A percentile compares a stretch with the other conserved stretches of the same genome.
phyloP scores from a whole-genome alignment of 2,113 vertebrate genomes.

The Paedocypris sp. region DNA sequence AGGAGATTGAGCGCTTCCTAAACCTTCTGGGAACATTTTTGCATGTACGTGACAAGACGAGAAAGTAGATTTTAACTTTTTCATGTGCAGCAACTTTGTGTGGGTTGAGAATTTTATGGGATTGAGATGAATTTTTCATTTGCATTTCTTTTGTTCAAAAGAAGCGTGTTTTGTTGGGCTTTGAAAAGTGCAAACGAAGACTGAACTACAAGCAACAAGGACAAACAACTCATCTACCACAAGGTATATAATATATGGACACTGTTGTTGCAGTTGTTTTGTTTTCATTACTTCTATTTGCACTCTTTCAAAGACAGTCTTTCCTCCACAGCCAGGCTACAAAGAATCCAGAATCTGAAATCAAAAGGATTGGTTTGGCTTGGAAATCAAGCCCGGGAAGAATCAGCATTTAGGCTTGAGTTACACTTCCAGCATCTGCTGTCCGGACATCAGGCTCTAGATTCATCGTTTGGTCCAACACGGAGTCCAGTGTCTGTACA shows the following conservation, averaged over 20 bases:
- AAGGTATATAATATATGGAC: no score
- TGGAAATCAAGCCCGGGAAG: conserved; percentile 15
- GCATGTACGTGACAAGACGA: conserved; percentile 46
- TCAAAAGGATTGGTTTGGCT: not conserved
- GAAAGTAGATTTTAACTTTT: conserved; percentile 20
- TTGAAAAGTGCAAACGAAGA: conserved; percentile 12
- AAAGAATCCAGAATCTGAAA: not conserved
- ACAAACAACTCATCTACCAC: no score
- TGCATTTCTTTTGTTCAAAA: conserved; percentile 15
- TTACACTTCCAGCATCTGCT: conserved; percentile 78
- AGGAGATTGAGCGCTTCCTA: not conserved
- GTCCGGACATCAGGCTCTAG: conserved; percentile 61
- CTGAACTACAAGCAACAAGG: not conserved
- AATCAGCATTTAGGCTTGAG: conserved; percentile 65
- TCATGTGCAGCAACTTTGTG: conserved; percentile 35
- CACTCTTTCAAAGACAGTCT: not conserved
- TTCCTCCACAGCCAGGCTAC: no score
- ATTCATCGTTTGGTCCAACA: conserved; percentile 56
- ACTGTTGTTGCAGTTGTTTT: no score
- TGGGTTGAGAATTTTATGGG: conserved; percentile 43
- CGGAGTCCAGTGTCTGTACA: conserved; percentile 62
- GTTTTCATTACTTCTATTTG: no score
- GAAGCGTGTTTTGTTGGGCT: not conserved
- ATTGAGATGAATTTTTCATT: conserved; percentile 54
- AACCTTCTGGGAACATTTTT: conserved; percentile 16